Percentiles rank a stretch among this genome's conserved stretches.
These are phyloP conservation scores for Arrhamphus sclerolepis DNA, from an alignment of 2,797 vertebrate species.

Conservation along the genomic window DNA sequence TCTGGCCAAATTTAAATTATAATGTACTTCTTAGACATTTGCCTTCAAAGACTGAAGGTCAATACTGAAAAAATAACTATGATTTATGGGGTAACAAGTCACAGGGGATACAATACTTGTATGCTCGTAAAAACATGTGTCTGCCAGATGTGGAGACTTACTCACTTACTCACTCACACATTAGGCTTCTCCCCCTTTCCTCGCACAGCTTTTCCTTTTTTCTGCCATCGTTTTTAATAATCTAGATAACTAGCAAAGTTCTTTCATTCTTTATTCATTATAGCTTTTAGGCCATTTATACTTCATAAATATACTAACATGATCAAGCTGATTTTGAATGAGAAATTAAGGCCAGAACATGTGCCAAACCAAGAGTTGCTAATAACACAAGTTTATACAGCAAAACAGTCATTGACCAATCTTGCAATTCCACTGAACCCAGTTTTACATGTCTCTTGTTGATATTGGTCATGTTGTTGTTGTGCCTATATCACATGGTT, in stretches of 20 bases:
- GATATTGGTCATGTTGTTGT: too few species aligned
- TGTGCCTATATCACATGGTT: too few species aligned
- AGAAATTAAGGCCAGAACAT: too few species aligned
- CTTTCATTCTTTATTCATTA: constrained; percentile 2
- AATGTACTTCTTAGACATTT: constrained; percentile 20
- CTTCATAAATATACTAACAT: too few species aligned
- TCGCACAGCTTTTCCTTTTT: constrained; percentile 12
- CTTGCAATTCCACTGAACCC: too few species aligned
- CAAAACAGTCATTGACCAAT: too few species aligned
- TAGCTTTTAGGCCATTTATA: neutral
- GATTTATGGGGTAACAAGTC: constrained; percentile 38
- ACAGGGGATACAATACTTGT: constrained; percentile 6
- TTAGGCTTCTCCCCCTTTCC: constrained; percentile 8
- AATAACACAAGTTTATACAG: too few species aligned
- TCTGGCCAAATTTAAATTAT: neutral
- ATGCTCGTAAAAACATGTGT: constrained; percentile 41
- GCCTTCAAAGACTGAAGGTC: neutral
- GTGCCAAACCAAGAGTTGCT: too few species aligned
- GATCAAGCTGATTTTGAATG: too few species aligned
- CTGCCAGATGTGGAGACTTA: constrained; percentile 54
- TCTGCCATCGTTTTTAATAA: neutral
- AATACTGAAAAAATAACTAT: constrained; percentile 4
- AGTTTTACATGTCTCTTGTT: too few species aligned
- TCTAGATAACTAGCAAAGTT: too few species aligned
- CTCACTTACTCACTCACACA: constrained; percentile 1